Percentiles rank a stretch among this genome's conserved stretches.
These are phyloP conservation scores for Lithobates sylvaticus DNA, from an alignment of 2,797 vertebrate species.

Conservation along the genomic window DNA sequence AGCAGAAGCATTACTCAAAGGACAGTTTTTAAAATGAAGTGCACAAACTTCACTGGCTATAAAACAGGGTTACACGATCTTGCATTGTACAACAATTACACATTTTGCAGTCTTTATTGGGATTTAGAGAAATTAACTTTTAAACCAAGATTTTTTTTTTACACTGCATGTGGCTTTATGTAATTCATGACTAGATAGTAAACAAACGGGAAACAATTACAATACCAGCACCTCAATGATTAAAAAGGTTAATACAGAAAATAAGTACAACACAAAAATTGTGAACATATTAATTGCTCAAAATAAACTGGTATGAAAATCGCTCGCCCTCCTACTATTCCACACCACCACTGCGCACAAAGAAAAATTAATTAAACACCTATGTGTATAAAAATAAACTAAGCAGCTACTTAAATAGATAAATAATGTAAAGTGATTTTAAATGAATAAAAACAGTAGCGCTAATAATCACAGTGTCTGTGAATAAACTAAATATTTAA, in stretches of 20 bases:
- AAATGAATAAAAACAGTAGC: too few species aligned
- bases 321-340: too few species aligned
- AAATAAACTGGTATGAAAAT: too few species aligned
- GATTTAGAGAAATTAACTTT: slow-evolving; percentile 70
- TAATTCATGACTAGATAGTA: slow-evolving; percentile 78
- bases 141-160: slow-evolving; percentile 67
- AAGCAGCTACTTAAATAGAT: too few species aligned
- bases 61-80: slow-evolving; percentile 28
- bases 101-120: slow-evolving; percentile 77
- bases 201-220: slow-evolving; percentile 79
- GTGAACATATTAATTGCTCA: not conserved
- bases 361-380: too few species aligned
- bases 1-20: slow-evolving; percentile 3
- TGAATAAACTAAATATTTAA: too few species aligned
- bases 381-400: too few species aligned
- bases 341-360: too few species aligned
- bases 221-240: slow-evolving; percentile 76
- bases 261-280: not conserved
- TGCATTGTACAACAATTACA: slow-evolving; percentile 64
- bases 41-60: slow-evolving; percentile 15
- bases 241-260: slow-evolving; percentile 65
- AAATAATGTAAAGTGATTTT: too few species aligned
- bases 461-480: too few species aligned
- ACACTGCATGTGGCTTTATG: slow-evolving; percentile 76
- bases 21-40: not conserved